Percentiles rank a stretch among this genome's conserved stretches.
phyloP scores from a whole-genome alignment of 2,113 vertebrate genomes.

The Zosterops hypoxanthus region DNA sequence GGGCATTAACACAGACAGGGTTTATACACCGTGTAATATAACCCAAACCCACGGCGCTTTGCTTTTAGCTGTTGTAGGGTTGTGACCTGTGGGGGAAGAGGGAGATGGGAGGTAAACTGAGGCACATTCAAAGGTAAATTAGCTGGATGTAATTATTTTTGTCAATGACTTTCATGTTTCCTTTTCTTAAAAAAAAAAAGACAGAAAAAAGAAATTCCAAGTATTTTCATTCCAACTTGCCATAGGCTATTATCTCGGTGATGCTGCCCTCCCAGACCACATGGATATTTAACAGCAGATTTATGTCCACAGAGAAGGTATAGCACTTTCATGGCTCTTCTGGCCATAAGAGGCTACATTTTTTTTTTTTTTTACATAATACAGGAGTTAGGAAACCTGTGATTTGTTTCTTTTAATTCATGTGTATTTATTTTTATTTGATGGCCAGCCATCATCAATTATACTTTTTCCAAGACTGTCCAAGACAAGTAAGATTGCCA shows the following conservation, averaged over 20 bases:
- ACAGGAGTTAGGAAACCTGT: not conserved
- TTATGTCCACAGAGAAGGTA: not conserved
- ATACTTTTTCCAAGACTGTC: not conserved
- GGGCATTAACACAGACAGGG: not conserved
- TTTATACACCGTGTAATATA: not conserved
- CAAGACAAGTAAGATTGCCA: not conserved
- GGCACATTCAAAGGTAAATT: constrained; percentile 7
- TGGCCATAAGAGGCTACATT: not conserved
- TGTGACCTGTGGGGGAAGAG: constrained; percentile 4
- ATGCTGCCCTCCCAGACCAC: not conserved
- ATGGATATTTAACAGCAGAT: not conserved
- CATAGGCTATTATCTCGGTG: not conserved
- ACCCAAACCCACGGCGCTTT: not conserved
- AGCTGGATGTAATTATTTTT: constrained; percentile 21
- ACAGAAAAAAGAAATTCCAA: not conserved
- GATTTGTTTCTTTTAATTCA: not conserved
- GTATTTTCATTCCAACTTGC: not conserved
- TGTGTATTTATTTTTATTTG: constrained; percentile 26
- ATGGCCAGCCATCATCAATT: not conserved
- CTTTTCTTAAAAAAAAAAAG: not conserved
- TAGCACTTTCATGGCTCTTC: not conserved
- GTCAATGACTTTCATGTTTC: not conserved
- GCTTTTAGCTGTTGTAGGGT: constrained; percentile 51
- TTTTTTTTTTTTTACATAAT: not conserved
- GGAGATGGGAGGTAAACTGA: not conserved